Evolutionary conservation across 2,888 invertebrate genomes (phyloP).

Genomic region (Hydraecia micacea): DNA sequence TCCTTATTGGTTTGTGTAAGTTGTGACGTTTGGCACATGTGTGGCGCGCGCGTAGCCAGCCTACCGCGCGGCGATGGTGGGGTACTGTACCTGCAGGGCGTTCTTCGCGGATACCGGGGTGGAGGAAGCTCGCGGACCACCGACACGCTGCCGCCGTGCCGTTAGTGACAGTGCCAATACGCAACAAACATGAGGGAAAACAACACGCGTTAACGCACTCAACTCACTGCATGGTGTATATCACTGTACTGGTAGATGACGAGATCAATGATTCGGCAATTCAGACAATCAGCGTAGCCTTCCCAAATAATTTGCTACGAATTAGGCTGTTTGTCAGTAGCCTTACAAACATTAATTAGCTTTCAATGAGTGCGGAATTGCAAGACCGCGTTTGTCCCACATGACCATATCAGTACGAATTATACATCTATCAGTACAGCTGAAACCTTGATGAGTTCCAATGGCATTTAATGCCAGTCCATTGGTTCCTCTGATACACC

Average conservation of each 20-base stretch:
- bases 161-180: conserved; percentile 88
- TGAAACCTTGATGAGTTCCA: conserved; percentile 43
- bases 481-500: conserved; percentile 61
- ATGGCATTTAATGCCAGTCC: conserved; percentile 38
- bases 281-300: conserved; percentile 8
- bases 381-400: conserved; percentile 37
- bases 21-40: conserved; percentile 75
- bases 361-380: conserved; percentile 33
- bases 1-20: conserved; percentile 34
- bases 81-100: conserved; percentile 92
- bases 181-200: conserved; percentile 87
- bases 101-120: conserved; percentile 91
- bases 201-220: conserved; percentile 88
- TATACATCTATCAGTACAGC: conserved; percentile 53
- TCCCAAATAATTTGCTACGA: conserved; percentile 17
- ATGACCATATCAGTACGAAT: conserved; percentile 48
- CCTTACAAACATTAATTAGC: conserved; percentile 7
- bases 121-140: conserved; percentile 89
- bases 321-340: neutral
- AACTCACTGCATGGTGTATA: conserved; percentile 68
- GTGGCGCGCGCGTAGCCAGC: conserved; percentile 62
- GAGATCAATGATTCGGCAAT: conserved; percentile 31
- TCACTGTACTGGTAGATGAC: conserved; percentile 32
- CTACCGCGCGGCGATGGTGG: conserved; percentile 88
- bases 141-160: conserved; percentile 87